Conservation (phyloP, 1,140 invertebrate genomes). For the Vanessa tameamea region DNA sequence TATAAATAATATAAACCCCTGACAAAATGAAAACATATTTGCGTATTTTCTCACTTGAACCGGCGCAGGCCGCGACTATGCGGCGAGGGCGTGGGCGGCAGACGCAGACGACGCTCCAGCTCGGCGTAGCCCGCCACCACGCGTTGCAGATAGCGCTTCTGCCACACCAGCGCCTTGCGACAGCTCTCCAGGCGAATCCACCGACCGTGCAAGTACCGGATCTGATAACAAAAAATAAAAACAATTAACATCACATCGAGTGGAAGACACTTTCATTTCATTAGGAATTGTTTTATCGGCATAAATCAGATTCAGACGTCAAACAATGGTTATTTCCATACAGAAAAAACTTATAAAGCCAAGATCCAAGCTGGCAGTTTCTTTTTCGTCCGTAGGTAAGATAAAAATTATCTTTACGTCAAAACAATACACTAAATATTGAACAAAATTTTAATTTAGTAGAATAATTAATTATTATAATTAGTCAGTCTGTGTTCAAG, state of each 20-base stretch:
- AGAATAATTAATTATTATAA: background rate
- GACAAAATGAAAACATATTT: too few relatives aligned
- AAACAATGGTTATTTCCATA: background rate
- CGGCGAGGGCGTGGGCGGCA: conserved; percentile 36
- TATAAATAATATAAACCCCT: too few relatives aligned
- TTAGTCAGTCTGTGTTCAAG: background rate
- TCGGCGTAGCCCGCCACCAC: conserved; percentile 86
- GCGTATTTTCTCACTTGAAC: conserved; percentile 70
- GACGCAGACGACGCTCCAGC: conserved; percentile 56
- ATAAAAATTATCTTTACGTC: too few relatives aligned
- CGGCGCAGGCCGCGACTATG: conserved; percentile 46
- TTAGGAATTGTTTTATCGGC: too few relatives aligned
- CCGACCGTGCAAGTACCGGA: conserved; percentile 85
- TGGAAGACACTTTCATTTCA: too few relatives aligned
- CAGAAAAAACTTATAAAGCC: too few relatives aligned
- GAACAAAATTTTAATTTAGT: too few relatives aligned
- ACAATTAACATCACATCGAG: background rate
- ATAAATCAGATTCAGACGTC: background rate
- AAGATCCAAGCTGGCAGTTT: too few relatives aligned
- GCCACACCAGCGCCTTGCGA: conserved; percentile 90
- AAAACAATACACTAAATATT: too few relatives aligned
- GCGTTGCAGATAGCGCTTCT: conserved; percentile 90
- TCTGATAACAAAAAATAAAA: conserved; percentile 68
- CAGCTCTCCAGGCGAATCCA: conserved; percentile 89
- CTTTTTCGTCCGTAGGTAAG: too few relatives aligned